Evolutionary conservation across 23 tunicate genomes (phyloP).

Genomic region (Corella eumyota): DNA sequence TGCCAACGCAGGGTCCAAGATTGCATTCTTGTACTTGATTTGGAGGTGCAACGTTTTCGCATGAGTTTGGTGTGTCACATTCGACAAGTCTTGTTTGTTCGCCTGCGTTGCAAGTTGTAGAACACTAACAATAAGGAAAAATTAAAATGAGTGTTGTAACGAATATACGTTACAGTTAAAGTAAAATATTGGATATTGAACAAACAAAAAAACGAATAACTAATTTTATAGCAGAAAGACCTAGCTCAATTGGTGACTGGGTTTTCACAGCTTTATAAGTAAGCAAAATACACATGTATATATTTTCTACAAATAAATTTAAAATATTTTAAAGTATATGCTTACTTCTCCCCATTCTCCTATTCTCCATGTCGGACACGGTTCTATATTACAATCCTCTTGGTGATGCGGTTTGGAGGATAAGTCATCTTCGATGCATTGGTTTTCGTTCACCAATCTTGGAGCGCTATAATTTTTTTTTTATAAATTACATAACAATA

Average conservation of each 20-base stretch:
- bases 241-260: too few relatives aligned
- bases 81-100: slow-evolving; percentile 15
- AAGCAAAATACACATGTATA: too few relatives aligned
- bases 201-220: too few relatives aligned
- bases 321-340: not conserved
- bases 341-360: slow-evolving; percentile 51
- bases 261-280: too few relatives aligned
- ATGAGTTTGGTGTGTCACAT: slow-evolving; percentile 5
- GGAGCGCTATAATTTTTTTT: slow-evolving; percentile 1
- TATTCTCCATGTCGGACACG: slow-evolving; percentile 38
- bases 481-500: too few relatives aligned
- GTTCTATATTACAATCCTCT: slow-evolving; percentile 20
- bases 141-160: too few relatives aligned
- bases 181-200: too few relatives aligned
- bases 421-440: slow-evolving; percentile 16
- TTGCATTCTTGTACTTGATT: slow-evolving; percentile 8
- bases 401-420: slow-evolving; percentile 7
- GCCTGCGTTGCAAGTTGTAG: slow-evolving; percentile 31
- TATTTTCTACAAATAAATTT: too few relatives aligned
- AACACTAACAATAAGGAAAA: slow-evolving; percentile 20
- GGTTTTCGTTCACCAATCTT: slow-evolving; percentile 4
- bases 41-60: slow-evolving; percentile 10
- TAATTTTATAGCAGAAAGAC: too few relatives aligned
- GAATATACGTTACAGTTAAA: too few relatives aligned
- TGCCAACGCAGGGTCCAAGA: slow-evolving; percentile 30